These are phyloP conservation scores for Tribolium castaneum DNA, from an alignment of 1,140 invertebrate genomes.

Conservation along the genomic window DNA sequence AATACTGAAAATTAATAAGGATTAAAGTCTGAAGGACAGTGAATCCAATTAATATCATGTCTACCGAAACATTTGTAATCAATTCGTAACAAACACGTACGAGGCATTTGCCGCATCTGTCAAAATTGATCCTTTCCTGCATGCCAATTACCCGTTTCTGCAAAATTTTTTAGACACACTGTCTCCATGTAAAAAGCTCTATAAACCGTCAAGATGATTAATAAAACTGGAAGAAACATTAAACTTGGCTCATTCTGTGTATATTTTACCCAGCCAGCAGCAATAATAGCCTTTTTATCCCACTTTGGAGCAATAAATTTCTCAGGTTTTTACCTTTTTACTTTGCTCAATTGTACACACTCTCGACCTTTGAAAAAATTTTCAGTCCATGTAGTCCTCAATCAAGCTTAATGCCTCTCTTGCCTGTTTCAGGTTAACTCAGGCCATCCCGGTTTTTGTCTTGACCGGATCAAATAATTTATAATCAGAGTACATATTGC, in stretches of 20 bases:
- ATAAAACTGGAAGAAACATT: slow-evolving; percentile 19
- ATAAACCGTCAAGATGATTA: slow-evolving; percentile 21
- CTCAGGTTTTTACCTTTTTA: slow-evolving; percentile 8
- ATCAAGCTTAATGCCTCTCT: background rate
- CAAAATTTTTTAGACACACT: background rate
- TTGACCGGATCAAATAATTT: slow-evolving; percentile 28
- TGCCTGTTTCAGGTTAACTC: background rate
- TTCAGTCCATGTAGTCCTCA: background rate
- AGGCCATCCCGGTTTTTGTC: slow-evolving; percentile 4
- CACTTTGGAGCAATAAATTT: slow-evolving; percentile 17
- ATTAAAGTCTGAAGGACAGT: background rate
- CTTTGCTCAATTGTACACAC: slow-evolving; percentile 7
- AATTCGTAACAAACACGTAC: slow-evolving; percentile 12
- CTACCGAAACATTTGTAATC: background rate
- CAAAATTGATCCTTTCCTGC: background rate
- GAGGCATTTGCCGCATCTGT: slow-evolving; percentile 17
- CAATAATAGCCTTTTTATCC: slow-evolving; percentile 22
- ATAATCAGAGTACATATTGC: slow-evolving; percentile 31
- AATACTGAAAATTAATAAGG: background rate
- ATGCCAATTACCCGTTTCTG: background rate
- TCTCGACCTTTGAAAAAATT: background rate
- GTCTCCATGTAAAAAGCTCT: background rate
- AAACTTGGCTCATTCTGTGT: slow-evolving; percentile 26
- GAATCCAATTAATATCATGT: background rate
- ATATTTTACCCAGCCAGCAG: background rate